Evolutionary conservation across 2,797 vertebrate species (phyloP), one percentile per base, ranked within the genome.

Genomic region (Miichthys miiuy): DNA sequence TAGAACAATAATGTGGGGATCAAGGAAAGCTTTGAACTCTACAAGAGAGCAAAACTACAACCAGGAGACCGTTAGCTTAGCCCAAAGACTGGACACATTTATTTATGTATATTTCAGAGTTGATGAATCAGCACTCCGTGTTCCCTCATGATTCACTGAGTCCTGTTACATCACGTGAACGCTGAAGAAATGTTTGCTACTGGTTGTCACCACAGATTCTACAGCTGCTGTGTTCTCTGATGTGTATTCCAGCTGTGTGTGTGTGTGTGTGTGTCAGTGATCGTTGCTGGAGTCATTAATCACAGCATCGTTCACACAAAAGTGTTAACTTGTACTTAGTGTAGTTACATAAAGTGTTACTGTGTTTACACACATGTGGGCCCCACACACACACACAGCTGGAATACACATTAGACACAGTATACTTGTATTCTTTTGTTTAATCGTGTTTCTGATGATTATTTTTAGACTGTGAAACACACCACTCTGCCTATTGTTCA

Each of bases 271-370:
- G 61, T 47, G 58, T 46, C n/a, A n/a, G n/a, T n/a, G n/a, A 7
- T 50, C 7, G 25, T 54, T 66, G 54, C 82, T 82, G 21, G 6
- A 17, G 0, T 79, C 80, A 69, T 83, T 75, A 79, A 88, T 91
- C 79, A 83, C 72, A 87, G 66, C 66, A 34, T 1, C 41, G 69
- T 75, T 72, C 68, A 38, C 34, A 38, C 68, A 76, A 42, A 58
- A 68, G 72, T 71, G 79, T 84, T 83, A 23, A 48, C 63, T 62
- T 57, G 65, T 71, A 71, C 56, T 52, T 58, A 3, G 52, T 44
- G 41, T 27, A 61, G 67, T 23, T 34, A 62, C 18, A 77, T 63
- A 60, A 76, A 78, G 41, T 13, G 44, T 75, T 46, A 44, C 42
- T 44, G 42, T 44, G 13, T 18, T 54, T 17, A 34, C 16, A 6